A percentile compares a stretch with the other conserved stretches of the same genome.
phyloP scores from a whole-genome alignment of 2,113 vertebrate genomes.

The Empidonax traillii region DNA sequence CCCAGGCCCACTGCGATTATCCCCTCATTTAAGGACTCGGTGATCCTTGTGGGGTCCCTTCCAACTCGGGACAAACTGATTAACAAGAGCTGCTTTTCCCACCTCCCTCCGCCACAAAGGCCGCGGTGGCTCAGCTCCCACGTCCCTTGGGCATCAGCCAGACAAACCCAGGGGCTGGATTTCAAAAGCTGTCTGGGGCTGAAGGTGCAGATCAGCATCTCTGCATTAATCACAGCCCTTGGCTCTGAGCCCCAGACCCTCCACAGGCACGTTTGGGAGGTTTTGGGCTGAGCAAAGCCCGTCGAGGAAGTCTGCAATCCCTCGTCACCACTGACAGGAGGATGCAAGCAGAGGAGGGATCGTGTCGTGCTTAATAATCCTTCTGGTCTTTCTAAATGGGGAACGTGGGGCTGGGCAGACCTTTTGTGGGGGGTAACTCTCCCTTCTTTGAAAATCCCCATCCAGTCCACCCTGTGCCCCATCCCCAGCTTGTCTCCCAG shows the following conservation, averaged over 20 bases:
- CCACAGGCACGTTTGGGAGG: neutral
- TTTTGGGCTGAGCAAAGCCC: neutral
- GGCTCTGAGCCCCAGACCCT: neutral
- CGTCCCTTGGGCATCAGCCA: neutral
- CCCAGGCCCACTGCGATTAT: neutral
- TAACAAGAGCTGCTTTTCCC: neutral
- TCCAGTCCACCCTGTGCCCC: neutral
- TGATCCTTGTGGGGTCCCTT: neutral
- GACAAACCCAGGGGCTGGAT: neutral
- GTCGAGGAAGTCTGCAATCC: neutral
- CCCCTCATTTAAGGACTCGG: neutral
- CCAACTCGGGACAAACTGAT: neutral
- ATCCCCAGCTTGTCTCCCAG: neutral
- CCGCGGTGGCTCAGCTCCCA: neutral
- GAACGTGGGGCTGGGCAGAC: accelerated
- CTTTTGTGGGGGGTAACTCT: neutral
- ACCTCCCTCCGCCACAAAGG: neutral
- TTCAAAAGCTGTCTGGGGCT: neutral
- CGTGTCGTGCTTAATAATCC: accelerated
- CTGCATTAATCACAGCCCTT: neutral
- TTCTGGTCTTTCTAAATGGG: neutral
- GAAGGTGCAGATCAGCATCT: neutral
- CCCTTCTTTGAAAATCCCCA: neutral
- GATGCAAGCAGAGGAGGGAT: neutral
- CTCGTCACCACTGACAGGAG: neutral